Evolutionary conservation across 2,888 invertebrate genomes (phyloP), one percentile per base, ranked within the genome.

Genomic region (Helleia helle): DNA sequence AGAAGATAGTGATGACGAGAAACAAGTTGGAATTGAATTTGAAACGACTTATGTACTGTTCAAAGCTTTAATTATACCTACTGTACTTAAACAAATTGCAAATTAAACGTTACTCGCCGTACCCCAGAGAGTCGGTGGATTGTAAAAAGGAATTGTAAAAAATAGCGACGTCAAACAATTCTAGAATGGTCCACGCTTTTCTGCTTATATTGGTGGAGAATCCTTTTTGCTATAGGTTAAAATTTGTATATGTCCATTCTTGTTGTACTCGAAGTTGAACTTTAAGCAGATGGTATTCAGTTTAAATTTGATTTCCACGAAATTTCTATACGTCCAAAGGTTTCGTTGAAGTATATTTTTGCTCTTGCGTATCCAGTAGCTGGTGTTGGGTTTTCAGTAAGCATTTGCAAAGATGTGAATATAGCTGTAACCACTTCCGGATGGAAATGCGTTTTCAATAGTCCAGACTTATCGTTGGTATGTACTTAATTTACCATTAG

Each of bases 31-130:
- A n/a, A n/a, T n/a, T n/a, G n/a, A n/a, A n/a, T n/a, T n/a, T n/a
- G n/a, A n/a, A n/a, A n/a, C n/a, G n/a, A n/a, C n/a, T n/a, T n/a
- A n/a, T n/a, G n/a, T n/a, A n/a, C n/a, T n/a, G n/a, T n/a, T n/a
- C n/a, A n/a, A n/a, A 62, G 68, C 60, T 76, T 81, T 83, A 81
- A 84, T 84, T 81, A 77, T 79, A 68, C 34, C 22, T 34, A 12
- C 68, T 60, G 70, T 77, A 72, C 79, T 81, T 76, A 81, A 81
- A 81, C 73, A 80, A 73, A 77, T 74, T 71, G 71, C 69, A 72
- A 74, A 72, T 68, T 71, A 70, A 65, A 68, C 56, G 47, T 43
- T 42, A 46, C 59, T 55, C 56, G 55, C 60, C 57, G 58, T 56
- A 52, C 58, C 62, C 57, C 52, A 59, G 56, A 53, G 59, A 59